Conservation (phyloP, 2,888 invertebrate genomes). For the Drosophila sordidula region DNA sequence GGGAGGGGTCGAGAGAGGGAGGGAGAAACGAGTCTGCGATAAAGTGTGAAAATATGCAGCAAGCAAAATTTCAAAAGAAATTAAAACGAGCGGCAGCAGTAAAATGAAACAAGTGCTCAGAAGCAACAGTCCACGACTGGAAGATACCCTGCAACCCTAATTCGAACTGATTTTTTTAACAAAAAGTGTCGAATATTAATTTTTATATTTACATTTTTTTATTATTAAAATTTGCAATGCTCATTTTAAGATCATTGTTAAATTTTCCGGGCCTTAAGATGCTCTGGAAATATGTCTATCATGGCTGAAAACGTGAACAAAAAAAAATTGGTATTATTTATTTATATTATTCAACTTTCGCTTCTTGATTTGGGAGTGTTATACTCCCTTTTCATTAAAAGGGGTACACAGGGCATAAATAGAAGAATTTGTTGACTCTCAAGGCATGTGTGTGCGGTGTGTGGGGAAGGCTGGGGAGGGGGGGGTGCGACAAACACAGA, state of each 20-base stretch:
- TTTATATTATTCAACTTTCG: too few relatives aligned
- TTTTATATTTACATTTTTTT: too few relatives aligned
- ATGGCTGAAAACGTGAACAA: too few relatives aligned
- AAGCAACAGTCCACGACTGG: background rate
- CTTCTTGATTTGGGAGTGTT: too few relatives aligned
- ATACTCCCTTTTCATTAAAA: too few relatives aligned
- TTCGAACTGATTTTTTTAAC: too few relatives aligned
- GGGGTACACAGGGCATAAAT: background rate
- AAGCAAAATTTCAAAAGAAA: conserved; percentile 71
- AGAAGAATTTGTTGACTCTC: conserved; percentile 32
- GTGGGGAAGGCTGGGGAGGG: conserved; percentile 10
- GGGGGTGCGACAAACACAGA: conserved; percentile 12
- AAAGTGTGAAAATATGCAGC: conserved; percentile 79
- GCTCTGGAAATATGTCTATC: too few relatives aligned
- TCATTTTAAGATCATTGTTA: too few relatives aligned
- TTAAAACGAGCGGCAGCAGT: conserved; percentile 64
- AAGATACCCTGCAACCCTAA: background rate
- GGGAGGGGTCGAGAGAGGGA: background rate
- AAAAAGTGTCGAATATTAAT: too few relatives aligned
- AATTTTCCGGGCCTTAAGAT: too few relatives aligned
- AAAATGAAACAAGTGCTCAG: conserved; percentile 22
- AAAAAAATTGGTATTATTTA: too few relatives aligned
- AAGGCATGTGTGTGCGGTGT: conserved; percentile 16
- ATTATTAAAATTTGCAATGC: too few relatives aligned
- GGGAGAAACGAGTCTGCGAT: conserved; percentile 30